These are phyloP conservation scores for Epinephelus cyanopodus DNA, from an alignment of 2,113 vertebrate species.

Conservation along the genomic window DNA sequence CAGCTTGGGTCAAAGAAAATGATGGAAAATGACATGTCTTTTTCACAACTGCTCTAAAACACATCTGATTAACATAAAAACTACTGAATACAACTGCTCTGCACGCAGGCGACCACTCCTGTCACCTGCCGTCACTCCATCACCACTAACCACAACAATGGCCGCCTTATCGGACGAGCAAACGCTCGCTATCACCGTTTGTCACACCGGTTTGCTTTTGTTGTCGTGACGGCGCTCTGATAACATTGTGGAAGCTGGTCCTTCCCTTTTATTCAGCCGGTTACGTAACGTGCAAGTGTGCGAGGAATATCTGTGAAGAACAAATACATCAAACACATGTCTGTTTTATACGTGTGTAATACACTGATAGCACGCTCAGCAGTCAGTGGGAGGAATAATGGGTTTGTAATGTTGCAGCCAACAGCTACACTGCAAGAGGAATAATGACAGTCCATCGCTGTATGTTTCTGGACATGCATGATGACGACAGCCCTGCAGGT, in stretches of 20 bases:
- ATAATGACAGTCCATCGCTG: no score
- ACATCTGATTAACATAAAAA: background rate
- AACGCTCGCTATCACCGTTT: background rate
- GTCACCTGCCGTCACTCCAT: rapidly evolving
- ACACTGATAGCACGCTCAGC: background rate
- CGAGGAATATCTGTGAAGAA: background rate
- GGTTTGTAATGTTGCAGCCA: background rate
- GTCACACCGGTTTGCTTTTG: background rate
- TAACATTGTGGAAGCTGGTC: background rate
- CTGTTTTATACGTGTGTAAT: background rate
- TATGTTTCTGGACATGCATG: no score
- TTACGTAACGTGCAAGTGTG: background rate
- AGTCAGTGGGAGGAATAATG: background rate
- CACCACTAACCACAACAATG: background rate
- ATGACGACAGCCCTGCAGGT: no score
- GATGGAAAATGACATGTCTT: background rate
- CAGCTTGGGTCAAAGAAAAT: background rate
- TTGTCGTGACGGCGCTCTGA: background rate
- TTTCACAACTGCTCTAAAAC: no score
- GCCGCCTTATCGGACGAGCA: conserved; percentile 2
- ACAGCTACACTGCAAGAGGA: background rate
- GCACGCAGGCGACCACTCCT: conserved; percentile 13
- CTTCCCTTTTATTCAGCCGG: background rate
- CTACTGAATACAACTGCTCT: background rate
- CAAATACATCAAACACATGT: background rate